Evolutionary conservation across 2,113 vertebrate species (phyloP).

Genomic region (Siniperca chuatsi): DNA sequence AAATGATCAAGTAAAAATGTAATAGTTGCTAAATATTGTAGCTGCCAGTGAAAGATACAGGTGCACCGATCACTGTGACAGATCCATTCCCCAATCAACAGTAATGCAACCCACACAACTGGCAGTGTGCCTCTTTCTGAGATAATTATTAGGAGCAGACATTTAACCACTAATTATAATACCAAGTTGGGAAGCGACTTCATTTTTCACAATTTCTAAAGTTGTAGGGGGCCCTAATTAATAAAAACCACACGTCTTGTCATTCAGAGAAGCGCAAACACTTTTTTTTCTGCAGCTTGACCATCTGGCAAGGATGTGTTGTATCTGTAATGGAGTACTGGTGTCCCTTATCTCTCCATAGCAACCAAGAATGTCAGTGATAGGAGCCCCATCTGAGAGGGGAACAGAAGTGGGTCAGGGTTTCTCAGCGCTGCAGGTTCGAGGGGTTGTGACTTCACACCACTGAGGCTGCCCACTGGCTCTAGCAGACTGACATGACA

Average conservation of each 20-base stretch:
- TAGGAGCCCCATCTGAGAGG: conserved; percentile 54
- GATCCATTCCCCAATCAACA: not conserved
- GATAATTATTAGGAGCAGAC: conserved; percentile 5
- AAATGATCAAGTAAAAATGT: not conserved
- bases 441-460: conserved; percentile 29
- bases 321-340: conserved; percentile 19
- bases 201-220: conserved; percentile 17
- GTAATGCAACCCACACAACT: not conserved
- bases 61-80: not conserved
- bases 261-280: conserved; percentile 26
- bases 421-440: conserved; percentile 32
- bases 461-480: conserved; percentile 22
- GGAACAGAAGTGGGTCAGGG: conserved; percentile 63
- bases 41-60: conserved; percentile 4
- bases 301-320: conserved; percentile 67
- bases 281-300: conserved; percentile 35
- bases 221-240: conserved; percentile 39
- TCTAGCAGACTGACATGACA: conserved; percentile 3
- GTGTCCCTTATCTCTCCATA: conserved; percentile 56
- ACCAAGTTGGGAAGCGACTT: not conserved
- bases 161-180: conserved; percentile 46
- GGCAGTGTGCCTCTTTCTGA: not conserved
- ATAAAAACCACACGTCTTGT: conserved; percentile 36
- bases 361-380: conserved; percentile 53
- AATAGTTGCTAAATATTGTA: not conserved